Base-by-base conservation (phyloP, 1,140 invertebrate species). In the Cyphomyrmex costatus region DNA sequence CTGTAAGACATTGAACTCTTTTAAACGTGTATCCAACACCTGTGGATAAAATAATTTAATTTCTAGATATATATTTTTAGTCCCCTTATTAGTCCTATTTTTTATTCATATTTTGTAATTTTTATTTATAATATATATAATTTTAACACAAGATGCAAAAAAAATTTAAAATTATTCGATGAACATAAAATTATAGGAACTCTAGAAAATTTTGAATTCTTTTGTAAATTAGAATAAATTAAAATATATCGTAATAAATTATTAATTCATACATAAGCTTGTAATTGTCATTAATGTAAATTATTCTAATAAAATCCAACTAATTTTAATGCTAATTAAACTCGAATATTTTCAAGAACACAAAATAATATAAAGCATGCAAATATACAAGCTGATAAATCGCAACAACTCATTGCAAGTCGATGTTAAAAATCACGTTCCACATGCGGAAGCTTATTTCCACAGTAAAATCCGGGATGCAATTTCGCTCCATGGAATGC, bases 21-120 rank as follows among this genome's bases (percentile, higher is more conserved):
- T n/a, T 82, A 73, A 82, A 80, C 21, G 46, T 24, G 19, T 36
- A 68, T 4, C 6, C 68, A 19, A 82, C 56, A 21, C 33, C 19
- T 60, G 46, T 8, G 30, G 7, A 33, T 33, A 14, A 71, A 73
- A 82, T 60, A 73, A 53, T 73, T 82, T 82, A 73, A 82, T 82
- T 80, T 58, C 51, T 33, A 6, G 16, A 21, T 56, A 80, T 80
- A 71, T 42, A 12, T 71, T 36, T 3, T 3, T n/a, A 6, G 2
- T 3, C 36, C 36, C 2, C 36, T 21, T 27, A 71, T 58, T 71
- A 46, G 12, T 10, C 16, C 3, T 3, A n/a, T 46, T n/a, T 36
- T 56, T 56, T 42, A 61, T 61, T 46, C 3, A 36, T 56, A 53
- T 42, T 42, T 42, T 42, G 8, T 42, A 42, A 12, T 33, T 30